Conservation (phyloP, 2,797 vertebrate genomes). For the Picus viridis region DNA sequence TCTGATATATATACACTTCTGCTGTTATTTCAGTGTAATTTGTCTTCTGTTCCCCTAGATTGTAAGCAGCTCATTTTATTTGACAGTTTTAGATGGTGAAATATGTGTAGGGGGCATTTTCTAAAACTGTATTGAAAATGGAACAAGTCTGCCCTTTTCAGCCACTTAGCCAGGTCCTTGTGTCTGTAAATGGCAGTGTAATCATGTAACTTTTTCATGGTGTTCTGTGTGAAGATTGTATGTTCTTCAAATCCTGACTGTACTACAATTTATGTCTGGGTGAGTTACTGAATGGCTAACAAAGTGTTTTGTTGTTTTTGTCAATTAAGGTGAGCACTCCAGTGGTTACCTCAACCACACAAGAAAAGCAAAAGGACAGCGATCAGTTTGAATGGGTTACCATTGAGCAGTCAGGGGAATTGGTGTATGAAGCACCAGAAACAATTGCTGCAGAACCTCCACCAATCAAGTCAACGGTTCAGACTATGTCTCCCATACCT, state of each 20-base stretch:
- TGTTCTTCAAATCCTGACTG: neutral
- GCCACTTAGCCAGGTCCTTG: neutral
- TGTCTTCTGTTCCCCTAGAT: neutral
- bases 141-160: neutral
- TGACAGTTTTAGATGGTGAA: neutral
- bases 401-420: conserved; percentile 96
- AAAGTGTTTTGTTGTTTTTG: neutral
- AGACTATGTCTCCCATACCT: conserved; percentile 97
- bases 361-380: conserved; percentile 97
- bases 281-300: neutral
- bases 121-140: neutral
- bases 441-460: conserved; percentile 93
- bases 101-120: rapidly evolving
- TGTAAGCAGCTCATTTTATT: neutral
- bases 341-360: conserved; percentile 90
- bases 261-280: neutral
- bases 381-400: conserved; percentile 99
- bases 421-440: conserved; percentile 97
- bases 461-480: conserved; percentile 94
- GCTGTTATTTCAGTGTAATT: neutral
- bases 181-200: neutral
- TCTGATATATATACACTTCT: neutral
- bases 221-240: neutral
- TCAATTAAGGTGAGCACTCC: conserved; percentile 92
- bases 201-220: neutral